Conservation (phyloP, 1,140 invertebrate species). For the Pseudachorutes palmiensis region DNA sequence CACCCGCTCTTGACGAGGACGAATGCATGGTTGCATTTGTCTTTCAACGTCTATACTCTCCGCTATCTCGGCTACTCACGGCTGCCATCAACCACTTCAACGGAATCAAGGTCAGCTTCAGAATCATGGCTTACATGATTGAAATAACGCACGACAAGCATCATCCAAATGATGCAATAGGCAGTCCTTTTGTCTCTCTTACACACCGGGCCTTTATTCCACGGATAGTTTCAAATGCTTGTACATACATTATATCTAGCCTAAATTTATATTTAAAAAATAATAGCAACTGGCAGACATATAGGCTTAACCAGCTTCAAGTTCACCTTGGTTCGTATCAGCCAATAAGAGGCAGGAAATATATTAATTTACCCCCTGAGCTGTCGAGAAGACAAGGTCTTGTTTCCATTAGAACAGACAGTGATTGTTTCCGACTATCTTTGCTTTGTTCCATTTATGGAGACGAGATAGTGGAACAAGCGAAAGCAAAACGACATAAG, state of each 20-base stretch:
- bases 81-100: neutral
- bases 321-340: neutral
- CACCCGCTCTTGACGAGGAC: neutral
- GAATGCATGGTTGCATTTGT: neutral
- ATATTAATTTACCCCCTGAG: neutral
- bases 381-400: neutral
- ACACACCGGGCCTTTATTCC: neutral
- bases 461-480: neutral
- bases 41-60: neutral
- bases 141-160: neutral
- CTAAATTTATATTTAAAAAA: constrained; percentile 5
- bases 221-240: neutral
- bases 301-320: neutral
- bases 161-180: neutral
- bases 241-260: neutral
- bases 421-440: neutral
- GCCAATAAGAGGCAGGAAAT: constrained; percentile 2
- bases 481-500: neutral
- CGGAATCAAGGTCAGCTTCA: neutral
- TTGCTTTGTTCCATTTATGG: neutral
- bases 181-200: neutral
- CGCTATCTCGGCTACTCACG: neutral
- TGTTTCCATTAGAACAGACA: neutral
- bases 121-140: neutral
- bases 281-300: neutral